Evolutionary conservation across 2,888 invertebrate genomes (phyloP), one percentile per base, ranked within the genome.

Genomic region (Magallana nippona): DNA sequence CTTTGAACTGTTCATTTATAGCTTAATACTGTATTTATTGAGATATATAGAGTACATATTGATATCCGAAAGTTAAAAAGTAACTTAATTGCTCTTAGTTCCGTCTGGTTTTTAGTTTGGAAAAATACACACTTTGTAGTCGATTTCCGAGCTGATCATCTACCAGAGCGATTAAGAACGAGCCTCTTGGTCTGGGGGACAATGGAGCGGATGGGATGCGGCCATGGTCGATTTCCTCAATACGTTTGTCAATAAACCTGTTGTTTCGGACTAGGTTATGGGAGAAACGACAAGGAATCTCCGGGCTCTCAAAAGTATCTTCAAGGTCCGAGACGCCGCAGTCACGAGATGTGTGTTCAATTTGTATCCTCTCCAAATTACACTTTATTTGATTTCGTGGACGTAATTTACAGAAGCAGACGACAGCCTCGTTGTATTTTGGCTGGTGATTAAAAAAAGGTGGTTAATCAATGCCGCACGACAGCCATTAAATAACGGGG

Each of bases 341-440:
- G 63, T 63, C 63, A 63, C 63, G 63, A 27, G 63, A 63, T 27
- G 10, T 22, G 22, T 27, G 22, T 63, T 63, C 63, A 15, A 63
- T 63, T 63, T 22, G 60, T 60, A 60, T 60, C 60, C 60, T 60
- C 19, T 60, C 44, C 60, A 60, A 60, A 60, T 60, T 60, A 60
- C 60, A n/a, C 60, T 60, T 60, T 60, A 60, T 60, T 60, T 60
- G 60, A 17, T 60, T 60, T 60, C 19, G 60, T 60, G 22, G 63
- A 63, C 63, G 22, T 63, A 63, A 63, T 63, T 44, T 63, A 63
- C 63, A 63, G 22, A 22, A 63, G 63, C 63, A 63, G 22, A 63
- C 22, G 63, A 63, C 63, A 63, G 15, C 63, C 22, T 19, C 63
- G 22, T 2, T 22, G 63, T 63, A 22, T 63, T 19, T 63, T 63